A percentile compares a stretch with the other conserved stretches of the same genome.
phyloP scores from a whole-genome alignment of 2,113 vertebrate species.

The Menura novaehollandiae region DNA sequence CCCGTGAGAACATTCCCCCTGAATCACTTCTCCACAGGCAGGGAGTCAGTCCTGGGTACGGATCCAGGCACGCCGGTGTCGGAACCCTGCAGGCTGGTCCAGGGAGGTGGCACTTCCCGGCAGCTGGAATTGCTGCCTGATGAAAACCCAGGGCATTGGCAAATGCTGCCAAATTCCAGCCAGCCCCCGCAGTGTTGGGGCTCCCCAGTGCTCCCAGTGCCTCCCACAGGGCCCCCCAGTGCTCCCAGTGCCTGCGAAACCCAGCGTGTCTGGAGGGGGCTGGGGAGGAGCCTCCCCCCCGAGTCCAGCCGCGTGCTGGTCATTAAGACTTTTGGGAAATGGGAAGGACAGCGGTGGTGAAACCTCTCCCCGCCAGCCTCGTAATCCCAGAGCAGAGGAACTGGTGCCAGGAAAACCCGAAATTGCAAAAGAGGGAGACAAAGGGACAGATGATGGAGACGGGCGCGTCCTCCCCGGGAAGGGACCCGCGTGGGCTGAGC shows the following conservation, averaged over 20 bases:
- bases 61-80: accelerated
- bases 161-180: accelerated
- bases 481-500: not conserved
- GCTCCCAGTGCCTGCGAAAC: not conserved
- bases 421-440: not conserved
- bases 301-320: accelerated
- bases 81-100: not conserved
- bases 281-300: not conserved
- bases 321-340: not conserved
- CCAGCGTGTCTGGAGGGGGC: accelerated
- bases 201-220: too few species aligned
- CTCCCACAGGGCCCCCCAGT: accelerated
- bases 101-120: not conserved
- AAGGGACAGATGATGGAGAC: not conserved
- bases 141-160: accelerated
- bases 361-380: not conserved
- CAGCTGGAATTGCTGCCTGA: not conserved
- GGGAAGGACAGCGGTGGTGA: not conserved
- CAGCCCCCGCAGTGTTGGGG: accelerated
- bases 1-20: accelerated
- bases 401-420: accelerated
- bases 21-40: too few species aligned
- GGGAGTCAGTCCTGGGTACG: not conserved
- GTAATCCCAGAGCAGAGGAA: not conserved
- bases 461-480: accelerated